Conservation (phyloP, 2,888 invertebrate genomes). For the Notodromas monacha region DNA sequence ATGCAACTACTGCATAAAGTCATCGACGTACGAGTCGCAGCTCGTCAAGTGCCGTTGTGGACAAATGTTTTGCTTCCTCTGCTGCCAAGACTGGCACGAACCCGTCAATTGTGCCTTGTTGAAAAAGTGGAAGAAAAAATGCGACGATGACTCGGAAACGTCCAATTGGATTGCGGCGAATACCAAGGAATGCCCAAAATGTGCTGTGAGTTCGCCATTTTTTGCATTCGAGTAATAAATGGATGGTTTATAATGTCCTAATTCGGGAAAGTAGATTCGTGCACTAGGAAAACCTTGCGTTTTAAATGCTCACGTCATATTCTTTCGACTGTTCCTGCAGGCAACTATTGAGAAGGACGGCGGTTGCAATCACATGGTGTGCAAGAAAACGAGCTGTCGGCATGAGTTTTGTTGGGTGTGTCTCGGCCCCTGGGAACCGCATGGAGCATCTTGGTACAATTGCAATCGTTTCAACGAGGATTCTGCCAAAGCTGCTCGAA, state of each 20-base stretch:
- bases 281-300: not conserved
- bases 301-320: no score
- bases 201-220: no score
- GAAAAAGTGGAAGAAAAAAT: conserved; percentile 89
- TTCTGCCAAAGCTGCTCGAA: conserved; percentile 75
- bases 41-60: conserved; percentile 72
- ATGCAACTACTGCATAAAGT: conserved; percentile 72
- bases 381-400: conserved; percentile 90
- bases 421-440: conserved; percentile 91
- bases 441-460: conserved; percentile 90
- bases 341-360: conserved; percentile 91
- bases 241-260: conserved; percentile 11
- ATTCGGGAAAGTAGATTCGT: not conserved
- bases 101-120: conserved; percentile 77
- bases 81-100: conserved; percentile 93
- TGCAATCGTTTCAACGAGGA: conserved; percentile 92
- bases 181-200: conserved; percentile 94
- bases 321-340: no score
- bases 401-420: conserved; percentile 99
- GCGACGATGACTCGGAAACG: conserved; percentile 93
- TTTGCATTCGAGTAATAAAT: no score
- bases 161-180: conserved; percentile 98
- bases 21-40: conserved; percentile 44
- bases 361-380: conserved; percentile 97
- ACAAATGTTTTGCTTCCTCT: conserved; percentile 78